Conservation (phyloP, 2,113 vertebrate genomes). For the Apus apus region DNA sequence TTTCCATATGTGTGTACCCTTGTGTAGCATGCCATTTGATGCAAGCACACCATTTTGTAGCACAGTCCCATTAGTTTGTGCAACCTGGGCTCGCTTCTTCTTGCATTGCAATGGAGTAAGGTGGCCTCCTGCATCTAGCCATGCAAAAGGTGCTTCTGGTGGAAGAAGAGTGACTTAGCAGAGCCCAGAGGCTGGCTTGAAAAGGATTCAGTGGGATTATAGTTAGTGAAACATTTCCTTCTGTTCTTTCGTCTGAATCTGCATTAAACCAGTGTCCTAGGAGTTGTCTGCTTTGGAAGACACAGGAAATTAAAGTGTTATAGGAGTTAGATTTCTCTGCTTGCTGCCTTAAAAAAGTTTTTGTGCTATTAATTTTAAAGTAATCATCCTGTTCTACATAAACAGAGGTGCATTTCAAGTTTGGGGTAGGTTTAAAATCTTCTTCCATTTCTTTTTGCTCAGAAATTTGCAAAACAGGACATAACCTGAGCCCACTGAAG, state of each 20-base stretch:
- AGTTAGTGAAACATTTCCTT: background rate
- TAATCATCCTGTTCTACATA: background rate
- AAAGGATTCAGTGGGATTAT: background rate
- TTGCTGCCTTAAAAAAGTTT: background rate
- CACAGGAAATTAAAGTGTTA: background rate
- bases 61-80: background rate
- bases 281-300: background rate
- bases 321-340: background rate
- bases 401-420: background rate
- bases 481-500: background rate
- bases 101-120: background rate
- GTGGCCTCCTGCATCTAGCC: background rate
- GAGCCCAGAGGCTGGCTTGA: background rate
- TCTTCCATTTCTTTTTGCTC: background rate
- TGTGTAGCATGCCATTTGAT: background rate
- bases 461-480: background rate
- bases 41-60: background rate
- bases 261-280: background rate
- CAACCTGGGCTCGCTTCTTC: background rate
- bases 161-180: background rate
- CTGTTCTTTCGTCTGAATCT: background rate
- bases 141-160: background rate
- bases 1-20: background rate
- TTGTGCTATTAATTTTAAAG: background rate
- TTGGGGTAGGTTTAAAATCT: background rate